Evolutionary conservation across 1,140 invertebrate genomes (phyloP), one percentile per base, ranked within the genome.

Genomic region (Diorhabda carinulata): DNA sequence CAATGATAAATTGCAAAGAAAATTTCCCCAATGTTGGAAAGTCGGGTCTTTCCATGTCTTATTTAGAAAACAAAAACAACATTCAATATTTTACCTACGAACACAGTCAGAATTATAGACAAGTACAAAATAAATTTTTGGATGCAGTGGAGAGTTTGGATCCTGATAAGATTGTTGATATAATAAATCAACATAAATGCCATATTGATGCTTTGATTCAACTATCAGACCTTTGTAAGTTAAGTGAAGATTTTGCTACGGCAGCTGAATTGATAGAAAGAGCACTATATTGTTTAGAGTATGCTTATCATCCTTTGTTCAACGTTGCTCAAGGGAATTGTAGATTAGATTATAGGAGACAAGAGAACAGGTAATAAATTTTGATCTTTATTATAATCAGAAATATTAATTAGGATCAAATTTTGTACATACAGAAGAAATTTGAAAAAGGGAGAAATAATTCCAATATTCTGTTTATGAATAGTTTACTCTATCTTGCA

Each of bases 191-290:
- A 40, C 86, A 92, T 81, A 90, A 91, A 0, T 94, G 92, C 78
- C 92, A 96, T 74, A 87, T 96, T 10, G 94, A 97, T 78, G 84
- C 90, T 0, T 82, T 96, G n/a, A 86, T 96, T 42, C 94, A 96
- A 81, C 82, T 96, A 60, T 91, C 92, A 71, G 93, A 95, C 77
- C 84, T 95, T 9, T 93, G 90, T 77, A 87, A 88, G 73, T 86
- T 94, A 75, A 90, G 86, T 70, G 93, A 96, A 79, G 92, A 96
- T 82, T 83, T 89, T 47, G 87, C 91, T 66, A 88, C 90, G 81
- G 91, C 93, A 4, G 88, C 91, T 44, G 89, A 93, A 79, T 82
- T 95, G 0, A 88, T 93, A 67, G 92, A 95, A 81, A 82, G 89
- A 73, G 91, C 92, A 8, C 76, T 96, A 3, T 91, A 89, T 78